Evolutionary conservation across 2,888 invertebrate genomes (phyloP).

Genomic region (Drepana falcataria): DNA sequence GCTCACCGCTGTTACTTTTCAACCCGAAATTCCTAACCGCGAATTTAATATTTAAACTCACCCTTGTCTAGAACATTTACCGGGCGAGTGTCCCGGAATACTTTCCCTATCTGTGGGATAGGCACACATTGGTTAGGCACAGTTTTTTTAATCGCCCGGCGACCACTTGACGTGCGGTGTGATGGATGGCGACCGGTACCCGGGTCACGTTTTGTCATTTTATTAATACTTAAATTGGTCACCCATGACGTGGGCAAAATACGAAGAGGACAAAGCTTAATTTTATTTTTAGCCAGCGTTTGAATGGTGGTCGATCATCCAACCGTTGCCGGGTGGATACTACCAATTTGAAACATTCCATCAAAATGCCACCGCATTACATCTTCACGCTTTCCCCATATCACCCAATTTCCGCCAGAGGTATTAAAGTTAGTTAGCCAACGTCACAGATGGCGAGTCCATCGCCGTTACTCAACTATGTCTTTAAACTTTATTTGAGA

Average conservation of each 20-base stretch:
- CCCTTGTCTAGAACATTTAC: conserved; percentile 77
- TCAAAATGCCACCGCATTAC: neutral
- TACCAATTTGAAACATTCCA: neutral
- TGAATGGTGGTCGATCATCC: conserved; percentile 15
- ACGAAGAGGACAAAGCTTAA: conserved; percentile 41
- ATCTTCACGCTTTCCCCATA: no score
- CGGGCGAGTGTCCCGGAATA: conserved; percentile 63
- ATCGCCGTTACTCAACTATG: no score
- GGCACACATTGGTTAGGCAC: conserved; percentile 59
- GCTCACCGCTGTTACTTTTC: conserved; percentile 62
- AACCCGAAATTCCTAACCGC: conserved; percentile 73
- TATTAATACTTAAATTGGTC: conserved; percentile 78
- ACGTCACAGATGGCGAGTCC: no score
- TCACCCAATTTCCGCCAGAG: no score
- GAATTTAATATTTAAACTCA: conserved; percentile 77
- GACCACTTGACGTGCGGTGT: conserved; percentile 69
- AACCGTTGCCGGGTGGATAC: neutral
- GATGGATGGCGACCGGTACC: conserved; percentile 65
- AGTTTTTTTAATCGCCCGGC: conserved; percentile 68
- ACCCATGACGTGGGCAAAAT: conserved; percentile 65
- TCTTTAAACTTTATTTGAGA: no score
- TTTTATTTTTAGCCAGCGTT: conserved; percentile 33
- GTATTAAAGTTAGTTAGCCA: no score
- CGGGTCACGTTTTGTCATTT: conserved; percentile 76
- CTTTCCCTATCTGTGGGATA: conserved; percentile 44